These are phyloP conservation scores for Anoplopoma fimbria DNA, from an alignment of 2,113 vertebrate genomes.

Conservation along the genomic window DNA sequence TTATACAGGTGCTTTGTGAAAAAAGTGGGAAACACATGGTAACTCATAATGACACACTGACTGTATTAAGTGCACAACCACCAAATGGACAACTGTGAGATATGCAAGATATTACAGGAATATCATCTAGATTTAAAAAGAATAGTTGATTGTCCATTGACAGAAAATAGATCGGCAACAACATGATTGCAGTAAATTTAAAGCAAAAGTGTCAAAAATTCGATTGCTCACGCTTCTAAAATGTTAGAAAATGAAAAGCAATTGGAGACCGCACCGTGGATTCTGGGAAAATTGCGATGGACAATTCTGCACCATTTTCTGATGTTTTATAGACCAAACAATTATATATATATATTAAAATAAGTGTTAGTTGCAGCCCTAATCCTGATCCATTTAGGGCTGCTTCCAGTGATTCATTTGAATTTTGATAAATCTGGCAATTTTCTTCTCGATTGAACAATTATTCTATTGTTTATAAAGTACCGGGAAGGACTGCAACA, in stretches of 20 bases:
- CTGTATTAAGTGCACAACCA: neutral
- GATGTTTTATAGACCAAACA: neutral
- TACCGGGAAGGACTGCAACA: neutral
- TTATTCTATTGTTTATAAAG: neutral
- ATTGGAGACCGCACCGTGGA: neutral
- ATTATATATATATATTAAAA: neutral
- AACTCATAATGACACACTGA: neutral
- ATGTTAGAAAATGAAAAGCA: neutral
- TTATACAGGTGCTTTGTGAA: neutral
- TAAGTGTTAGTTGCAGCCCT: neutral
- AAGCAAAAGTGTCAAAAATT: neutral
- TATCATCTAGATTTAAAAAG: neutral
- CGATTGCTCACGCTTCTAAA: neutral
- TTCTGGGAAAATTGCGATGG: neutral
- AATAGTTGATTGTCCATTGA: neutral
- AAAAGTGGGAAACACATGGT: neutral
- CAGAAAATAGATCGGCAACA: neutral
- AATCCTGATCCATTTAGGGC: neutral
- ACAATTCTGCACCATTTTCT: neutral
- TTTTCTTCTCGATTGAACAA: neutral
- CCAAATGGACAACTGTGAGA: neutral
- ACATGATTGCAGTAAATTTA: neutral
- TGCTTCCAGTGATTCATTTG: neutral
- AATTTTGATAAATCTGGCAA: neutral
- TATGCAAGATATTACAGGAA: neutral